Percentiles rank a stretch among this genome's conserved stretches.
phyloP scores from a whole-genome alignment of 1,140 invertebrate genomes.

The Periplaneta americana region DNA sequence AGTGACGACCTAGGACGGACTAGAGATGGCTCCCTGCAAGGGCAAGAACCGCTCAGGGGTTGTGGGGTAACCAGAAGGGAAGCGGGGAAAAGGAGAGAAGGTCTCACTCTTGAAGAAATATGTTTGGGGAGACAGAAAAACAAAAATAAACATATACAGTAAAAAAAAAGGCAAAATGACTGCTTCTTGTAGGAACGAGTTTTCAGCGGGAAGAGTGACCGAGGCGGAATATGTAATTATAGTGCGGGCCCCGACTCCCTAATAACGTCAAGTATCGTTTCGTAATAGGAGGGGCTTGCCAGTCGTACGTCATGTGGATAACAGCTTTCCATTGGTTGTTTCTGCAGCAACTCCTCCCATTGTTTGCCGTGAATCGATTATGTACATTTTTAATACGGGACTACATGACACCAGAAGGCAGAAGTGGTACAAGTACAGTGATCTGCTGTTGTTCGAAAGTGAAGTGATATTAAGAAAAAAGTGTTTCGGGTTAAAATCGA shows the following conservation, averaged over 20 bases:
- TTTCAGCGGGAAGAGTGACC: not conserved
- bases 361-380: not conserved
- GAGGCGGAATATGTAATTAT: not conserved
- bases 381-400: not conserved
- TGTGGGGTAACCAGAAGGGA: too few relatives aligned
- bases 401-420: not conserved
- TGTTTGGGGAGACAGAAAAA: not conserved
- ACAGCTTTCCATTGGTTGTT: not conserved
- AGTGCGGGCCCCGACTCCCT: not conserved
- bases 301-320: not conserved
- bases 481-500: too few relatives aligned
- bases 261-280: not conserved
- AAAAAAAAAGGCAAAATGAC: not conserved
- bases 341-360: not conserved
- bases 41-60: not conserved
- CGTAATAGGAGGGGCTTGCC: not conserved
- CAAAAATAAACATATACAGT: not conserved
- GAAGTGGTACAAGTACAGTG: not conserved
- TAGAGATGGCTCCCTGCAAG: not conserved
- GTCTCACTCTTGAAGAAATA: not conserved
- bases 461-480: not conserved
- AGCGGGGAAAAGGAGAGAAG: not conserved
- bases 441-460: not conserved
- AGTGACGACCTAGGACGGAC: not conserved
- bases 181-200: not conserved